These are phyloP conservation scores for Rhadinocentrus ornatus DNA, from an alignment of 2,797 vertebrate genomes.

Conservation along the genomic window DNA sequence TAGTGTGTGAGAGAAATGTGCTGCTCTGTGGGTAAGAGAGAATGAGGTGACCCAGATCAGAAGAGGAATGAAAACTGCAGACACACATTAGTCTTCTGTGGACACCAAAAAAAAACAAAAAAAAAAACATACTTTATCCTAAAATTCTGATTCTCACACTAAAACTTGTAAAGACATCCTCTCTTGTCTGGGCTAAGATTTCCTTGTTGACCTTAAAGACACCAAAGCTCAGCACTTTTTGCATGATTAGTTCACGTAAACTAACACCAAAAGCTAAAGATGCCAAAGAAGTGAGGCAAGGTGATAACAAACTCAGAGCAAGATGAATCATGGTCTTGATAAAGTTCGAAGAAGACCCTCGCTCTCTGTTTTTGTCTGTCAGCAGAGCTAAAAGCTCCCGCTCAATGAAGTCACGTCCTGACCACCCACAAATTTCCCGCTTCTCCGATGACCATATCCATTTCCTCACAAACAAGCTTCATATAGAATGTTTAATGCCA, in stretches of 20 bases:
- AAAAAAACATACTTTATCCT: background rate
- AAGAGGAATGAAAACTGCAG: background rate
- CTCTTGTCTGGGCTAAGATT: background rate
- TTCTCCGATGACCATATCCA: background rate
- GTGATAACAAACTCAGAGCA: constrained; percentile 33
- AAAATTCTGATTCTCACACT: background rate
- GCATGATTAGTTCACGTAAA: constrained; percentile 2
- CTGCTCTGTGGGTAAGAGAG: constrained; percentile 22
- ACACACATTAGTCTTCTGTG: background rate
- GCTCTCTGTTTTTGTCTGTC: constrained; percentile 51
- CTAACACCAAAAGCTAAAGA: background rate
- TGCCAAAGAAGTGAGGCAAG: background rate
- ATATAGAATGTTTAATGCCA: background rate
- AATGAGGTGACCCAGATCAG: constrained; percentile 1
- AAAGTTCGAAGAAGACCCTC: constrained; percentile 1
- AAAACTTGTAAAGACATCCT: background rate
- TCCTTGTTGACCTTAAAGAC: background rate
- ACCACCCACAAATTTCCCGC: constrained; percentile 28
- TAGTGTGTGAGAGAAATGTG: background rate
- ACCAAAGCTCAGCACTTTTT: background rate
- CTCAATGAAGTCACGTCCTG: constrained; percentile 17
- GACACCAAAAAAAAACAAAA: too few relatives aligned
- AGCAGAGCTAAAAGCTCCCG: constrained; percentile 56
- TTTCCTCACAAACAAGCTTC: background rate
- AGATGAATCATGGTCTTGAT: constrained; percentile 39